These are phyloP conservation scores for Achatina immaculata DNA, from an alignment of 1,140 invertebrate species.

Conservation along the genomic window DNA sequence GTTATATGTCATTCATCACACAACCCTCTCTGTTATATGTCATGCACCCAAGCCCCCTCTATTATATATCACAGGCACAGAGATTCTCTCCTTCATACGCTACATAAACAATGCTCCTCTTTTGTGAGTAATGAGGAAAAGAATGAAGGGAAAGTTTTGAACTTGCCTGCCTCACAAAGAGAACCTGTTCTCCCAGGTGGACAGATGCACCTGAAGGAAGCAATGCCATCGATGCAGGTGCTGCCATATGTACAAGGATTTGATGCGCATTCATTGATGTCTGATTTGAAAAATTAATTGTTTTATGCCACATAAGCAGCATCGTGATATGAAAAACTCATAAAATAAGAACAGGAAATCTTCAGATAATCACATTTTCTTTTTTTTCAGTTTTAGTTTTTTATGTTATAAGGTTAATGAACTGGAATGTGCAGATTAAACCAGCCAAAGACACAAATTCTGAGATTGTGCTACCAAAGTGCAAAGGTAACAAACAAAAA, in stretches of 20 bases:
- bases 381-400: neutral
- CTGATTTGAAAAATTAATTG: slow-evolving; percentile 43
- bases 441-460: too few species aligned
- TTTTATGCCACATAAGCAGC: too few species aligned
- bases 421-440: neutral
- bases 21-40: too few species aligned
- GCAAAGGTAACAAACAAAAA: too few species aligned
- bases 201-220: slow-evolving; percentile 68
- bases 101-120: too few species aligned
- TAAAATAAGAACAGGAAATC: neutral
- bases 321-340: too few species aligned
- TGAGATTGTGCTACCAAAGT: too few species aligned
- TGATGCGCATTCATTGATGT: slow-evolving; percentile 67
- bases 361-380: neutral
- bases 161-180: slow-evolving; percentile 75
- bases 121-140: too few species aligned
- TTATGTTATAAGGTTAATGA: neutral
- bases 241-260: slow-evolving; percentile 66
- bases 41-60: too few species aligned
- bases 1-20: too few species aligned
- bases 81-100: too few species aligned
- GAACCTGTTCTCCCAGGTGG: slow-evolving; percentile 79
- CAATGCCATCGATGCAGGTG: slow-evolving; percentile 68
- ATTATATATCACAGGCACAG: too few species aligned
- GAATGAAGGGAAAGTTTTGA: neutral